These are phyloP conservation scores for Orussus abietinus DNA, from an alignment of 1,140 invertebrate genomes.

Conservation along the genomic window DNA sequence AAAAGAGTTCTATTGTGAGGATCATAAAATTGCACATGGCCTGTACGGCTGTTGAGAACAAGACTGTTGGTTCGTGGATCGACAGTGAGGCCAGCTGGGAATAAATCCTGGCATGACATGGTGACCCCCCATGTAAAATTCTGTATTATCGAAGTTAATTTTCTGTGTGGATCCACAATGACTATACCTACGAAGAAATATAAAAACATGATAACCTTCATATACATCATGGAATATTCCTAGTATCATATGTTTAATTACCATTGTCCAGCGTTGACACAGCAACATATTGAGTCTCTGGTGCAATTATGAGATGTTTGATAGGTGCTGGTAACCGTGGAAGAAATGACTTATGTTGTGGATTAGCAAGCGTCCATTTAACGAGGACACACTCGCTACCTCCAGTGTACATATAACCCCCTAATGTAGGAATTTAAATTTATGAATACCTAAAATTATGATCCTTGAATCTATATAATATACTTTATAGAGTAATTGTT, in stretches of 20 bases:
- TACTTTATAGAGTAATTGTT: constrained; percentile 26
- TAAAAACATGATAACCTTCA: constrained; percentile 1
- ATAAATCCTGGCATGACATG: constrained; percentile 47
- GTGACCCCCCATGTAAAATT: constrained; percentile 62
- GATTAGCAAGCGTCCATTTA: constrained; percentile 66
- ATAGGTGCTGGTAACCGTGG: constrained; percentile 72
- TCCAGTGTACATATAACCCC: constrained; percentile 68
- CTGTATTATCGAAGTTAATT: constrained; percentile 61
- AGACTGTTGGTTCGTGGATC: constrained; percentile 66
- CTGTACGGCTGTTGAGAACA: constrained; percentile 72
- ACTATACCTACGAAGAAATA: constrained; percentile 58
- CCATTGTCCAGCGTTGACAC: constrained; percentile 73
- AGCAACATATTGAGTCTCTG: constrained; percentile 63
- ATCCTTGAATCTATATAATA: too few species aligned
- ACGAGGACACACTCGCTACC: constrained; percentile 77
- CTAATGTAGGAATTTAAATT: constrained; percentile 34
- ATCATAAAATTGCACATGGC: constrained; percentile 79
- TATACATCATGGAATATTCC: constrained; percentile 1
- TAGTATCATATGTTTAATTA: constrained; percentile 26
- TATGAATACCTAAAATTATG: constrained; percentile 6
- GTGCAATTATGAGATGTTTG: constrained; percentile 62
- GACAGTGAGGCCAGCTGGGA: constrained; percentile 63
- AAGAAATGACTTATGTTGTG: constrained; percentile 60
- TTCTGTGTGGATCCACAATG: constrained; percentile 61
- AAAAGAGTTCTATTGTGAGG: constrained; percentile 63